Evolutionary conservation across 2,888 invertebrate species (phyloP).

Genomic region (Icerya purchasi): DNA sequence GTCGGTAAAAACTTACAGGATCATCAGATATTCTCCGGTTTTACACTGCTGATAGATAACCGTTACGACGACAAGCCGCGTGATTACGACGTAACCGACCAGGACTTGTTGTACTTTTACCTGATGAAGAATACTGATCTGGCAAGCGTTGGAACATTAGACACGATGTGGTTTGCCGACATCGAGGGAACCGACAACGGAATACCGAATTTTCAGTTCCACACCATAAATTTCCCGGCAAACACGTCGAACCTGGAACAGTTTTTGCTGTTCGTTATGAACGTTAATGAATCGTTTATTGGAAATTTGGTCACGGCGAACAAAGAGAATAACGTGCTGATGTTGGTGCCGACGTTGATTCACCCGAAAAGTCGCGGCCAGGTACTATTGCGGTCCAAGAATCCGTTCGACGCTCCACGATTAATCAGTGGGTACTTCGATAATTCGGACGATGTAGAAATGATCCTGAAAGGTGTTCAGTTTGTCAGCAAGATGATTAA

Average conservation of each 20-base stretch:
- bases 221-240: constrained; percentile 37
- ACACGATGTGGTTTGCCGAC: constrained; percentile 40
- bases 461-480: constrained; percentile 36
- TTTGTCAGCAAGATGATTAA: constrained; percentile 34
- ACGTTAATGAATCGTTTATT: too few relatives aligned
- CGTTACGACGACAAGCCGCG: constrained; percentile 25
- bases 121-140: constrained; percentile 33
- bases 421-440: constrained; percentile 47
- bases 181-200: constrained; percentile 34
- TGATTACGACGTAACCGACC: constrained; percentile 23
- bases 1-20: constrained; percentile 50
- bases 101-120: constrained; percentile 29
- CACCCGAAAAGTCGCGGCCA: constrained; percentile 44
- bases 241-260: constrained; percentile 31
- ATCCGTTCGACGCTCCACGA: constrained; percentile 41
- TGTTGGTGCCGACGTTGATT: constrained; percentile 38
- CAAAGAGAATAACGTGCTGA: constrained; percentile 30
- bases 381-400: constrained; percentile 37
- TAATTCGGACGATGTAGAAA: constrained; percentile 35
- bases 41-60: constrained; percentile 33
- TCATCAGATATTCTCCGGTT: constrained; percentile 40
- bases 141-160: constrained; percentile 41
- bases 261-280: too few relatives aligned
- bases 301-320: constrained; percentile 27
- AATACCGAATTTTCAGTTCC: constrained; percentile 38